Evolutionary conservation across 2,888 invertebrate genomes (phyloP).

Genomic region (Sphaerophoria rueppellii): DNA sequence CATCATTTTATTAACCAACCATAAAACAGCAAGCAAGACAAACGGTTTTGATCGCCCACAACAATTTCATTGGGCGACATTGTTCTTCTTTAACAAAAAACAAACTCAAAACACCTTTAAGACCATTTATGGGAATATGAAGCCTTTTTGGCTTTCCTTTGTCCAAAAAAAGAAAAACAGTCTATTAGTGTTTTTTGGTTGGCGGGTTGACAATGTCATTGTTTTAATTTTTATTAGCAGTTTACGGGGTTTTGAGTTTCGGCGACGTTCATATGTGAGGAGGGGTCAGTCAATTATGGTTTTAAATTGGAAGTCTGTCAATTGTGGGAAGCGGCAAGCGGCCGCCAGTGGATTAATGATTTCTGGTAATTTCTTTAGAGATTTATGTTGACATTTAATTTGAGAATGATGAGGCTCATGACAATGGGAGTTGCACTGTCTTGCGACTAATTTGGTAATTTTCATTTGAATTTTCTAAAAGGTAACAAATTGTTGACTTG

Average conservation of each 20-base stretch:
- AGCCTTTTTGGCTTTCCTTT: conserved; percentile 22
- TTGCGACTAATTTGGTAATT: conserved; percentile 44
- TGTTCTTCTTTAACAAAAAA: conserved; percentile 9
- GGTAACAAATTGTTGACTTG: background rate
- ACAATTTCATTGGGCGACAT: conserved; percentile 61
- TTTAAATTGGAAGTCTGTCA: conserved; percentile 38
- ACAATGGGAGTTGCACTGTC: conserved; percentile 45
- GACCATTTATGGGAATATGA: conserved; percentile 30
- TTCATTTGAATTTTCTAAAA: conserved; percentile 40
- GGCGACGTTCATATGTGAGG: conserved; percentile 25
- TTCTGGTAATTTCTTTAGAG: conserved; percentile 37
- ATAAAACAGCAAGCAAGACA: conserved; percentile 52
- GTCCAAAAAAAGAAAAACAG: conserved; percentile 8
- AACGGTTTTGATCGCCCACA: conserved; percentile 62
- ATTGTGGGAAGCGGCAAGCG: conserved; percentile 49
- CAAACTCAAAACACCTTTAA: conserved; percentile 25
- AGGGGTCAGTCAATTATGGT: conserved; percentile 39
- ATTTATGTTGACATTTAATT: conserved; percentile 52
- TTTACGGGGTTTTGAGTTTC: background rate
- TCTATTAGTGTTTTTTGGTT: conserved; percentile 26
- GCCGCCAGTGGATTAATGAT: conserved; percentile 44
- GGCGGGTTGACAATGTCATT: conserved; percentile 43
- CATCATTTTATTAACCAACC: conserved; percentile 51
- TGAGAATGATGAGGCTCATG: conserved; percentile 9
- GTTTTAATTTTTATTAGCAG: conserved; percentile 21